Evolutionary conservation across 2,888 invertebrate genomes (phyloP).

Genomic region (Allophyes oxyacanthae): DNA sequence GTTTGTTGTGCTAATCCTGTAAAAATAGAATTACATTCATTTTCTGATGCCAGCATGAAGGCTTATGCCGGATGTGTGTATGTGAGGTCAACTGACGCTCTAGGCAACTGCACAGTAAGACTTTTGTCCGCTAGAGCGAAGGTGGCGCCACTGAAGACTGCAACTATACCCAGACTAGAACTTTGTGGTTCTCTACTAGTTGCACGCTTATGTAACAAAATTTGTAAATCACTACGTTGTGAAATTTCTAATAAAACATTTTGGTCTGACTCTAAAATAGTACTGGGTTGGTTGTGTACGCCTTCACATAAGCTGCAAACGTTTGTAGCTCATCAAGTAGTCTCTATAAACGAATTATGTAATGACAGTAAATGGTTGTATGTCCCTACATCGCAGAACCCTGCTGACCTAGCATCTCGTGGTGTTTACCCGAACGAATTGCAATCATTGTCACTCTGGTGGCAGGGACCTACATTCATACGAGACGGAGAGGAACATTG

Average conservation of each 20-base stretch:
- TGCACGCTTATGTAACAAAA: slow-evolving; percentile 10
- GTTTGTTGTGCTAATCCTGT: slow-evolving; percentile 9
- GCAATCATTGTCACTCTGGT: slow-evolving; percentile 9
- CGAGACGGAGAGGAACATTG: slow-evolving; percentile 6
- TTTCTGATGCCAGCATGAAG: slow-evolving; percentile 16
- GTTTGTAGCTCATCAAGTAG: slow-evolving; percentile 11
- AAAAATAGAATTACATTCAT: slow-evolving; percentile 7
- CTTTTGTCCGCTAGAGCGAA: slow-evolving; percentile 15
- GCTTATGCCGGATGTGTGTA: slow-evolving; percentile 13
- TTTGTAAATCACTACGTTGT: slow-evolving; percentile 12
- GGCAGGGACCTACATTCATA: slow-evolving; percentile 15
- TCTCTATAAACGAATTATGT: slow-evolving; percentile 5
- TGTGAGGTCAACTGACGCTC: not conserved
- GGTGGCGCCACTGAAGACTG: slow-evolving; percentile 19
- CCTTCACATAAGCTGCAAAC: not conserved
- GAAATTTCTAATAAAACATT: slow-evolving; percentile 1
- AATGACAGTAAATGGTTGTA: slow-evolving; percentile 10
- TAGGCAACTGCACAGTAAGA: slow-evolving; percentile 5
- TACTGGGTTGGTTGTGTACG: slow-evolving; percentile 16
- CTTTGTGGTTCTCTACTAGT: slow-evolving; percentile 9
- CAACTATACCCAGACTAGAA: slow-evolving; percentile 16
- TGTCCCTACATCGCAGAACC: slow-evolving; percentile 10
- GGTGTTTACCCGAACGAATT: slow-evolving; percentile 9
- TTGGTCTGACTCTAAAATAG: slow-evolving; percentile 17
- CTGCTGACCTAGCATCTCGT: slow-evolving; percentile 17